phyloP scores from a whole-genome alignment of 2,888 invertebrate species.

The Sympetrum striolatum region DNA sequence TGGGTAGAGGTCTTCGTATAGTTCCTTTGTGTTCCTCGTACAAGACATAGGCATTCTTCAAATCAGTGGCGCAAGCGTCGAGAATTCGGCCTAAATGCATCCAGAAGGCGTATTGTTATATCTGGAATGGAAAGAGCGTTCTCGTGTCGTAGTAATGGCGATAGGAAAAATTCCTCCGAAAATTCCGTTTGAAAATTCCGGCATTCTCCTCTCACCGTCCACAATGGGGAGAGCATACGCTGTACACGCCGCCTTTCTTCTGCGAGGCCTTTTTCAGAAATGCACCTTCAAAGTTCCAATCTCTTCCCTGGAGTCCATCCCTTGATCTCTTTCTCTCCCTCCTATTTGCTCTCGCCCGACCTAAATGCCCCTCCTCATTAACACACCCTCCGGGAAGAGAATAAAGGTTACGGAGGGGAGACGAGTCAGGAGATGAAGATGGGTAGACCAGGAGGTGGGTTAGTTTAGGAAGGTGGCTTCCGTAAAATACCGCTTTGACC shows the following conservation, averaged over 20 bases:
- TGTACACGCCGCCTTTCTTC: not conserved
- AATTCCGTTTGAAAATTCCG: not conserved
- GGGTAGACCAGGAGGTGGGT: not conserved
- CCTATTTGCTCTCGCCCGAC: not conserved
- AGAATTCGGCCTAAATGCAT: no score
- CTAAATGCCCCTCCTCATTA: not conserved
- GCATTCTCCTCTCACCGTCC: not conserved
- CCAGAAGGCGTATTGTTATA: no score
- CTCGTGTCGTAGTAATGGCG: not conserved
- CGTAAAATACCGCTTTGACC: slow-evolving; percentile 1
- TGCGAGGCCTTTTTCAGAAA: not conserved
- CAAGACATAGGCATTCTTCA: no score
- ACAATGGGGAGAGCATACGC: not conserved
- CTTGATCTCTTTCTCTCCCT: not conserved
- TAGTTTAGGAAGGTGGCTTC: not conserved
- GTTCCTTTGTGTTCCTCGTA: no score
- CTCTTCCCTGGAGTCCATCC: not conserved
- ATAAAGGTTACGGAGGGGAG: not conserved
- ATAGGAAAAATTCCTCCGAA: not conserved
- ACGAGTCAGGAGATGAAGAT: not conserved
- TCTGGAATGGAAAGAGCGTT: not conserved
- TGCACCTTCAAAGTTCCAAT: not conserved
- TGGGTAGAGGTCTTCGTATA: no score
- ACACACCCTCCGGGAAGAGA: not conserved
- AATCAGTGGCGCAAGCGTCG: no score